A percentile compares a stretch with the other conserved stretches of the same genome.
These are phyloP conservation scores for Macrostomum cliftonense DNA, from an alignment of 2,888 invertebrate genomes.

Conservation along the genomic window DNA sequence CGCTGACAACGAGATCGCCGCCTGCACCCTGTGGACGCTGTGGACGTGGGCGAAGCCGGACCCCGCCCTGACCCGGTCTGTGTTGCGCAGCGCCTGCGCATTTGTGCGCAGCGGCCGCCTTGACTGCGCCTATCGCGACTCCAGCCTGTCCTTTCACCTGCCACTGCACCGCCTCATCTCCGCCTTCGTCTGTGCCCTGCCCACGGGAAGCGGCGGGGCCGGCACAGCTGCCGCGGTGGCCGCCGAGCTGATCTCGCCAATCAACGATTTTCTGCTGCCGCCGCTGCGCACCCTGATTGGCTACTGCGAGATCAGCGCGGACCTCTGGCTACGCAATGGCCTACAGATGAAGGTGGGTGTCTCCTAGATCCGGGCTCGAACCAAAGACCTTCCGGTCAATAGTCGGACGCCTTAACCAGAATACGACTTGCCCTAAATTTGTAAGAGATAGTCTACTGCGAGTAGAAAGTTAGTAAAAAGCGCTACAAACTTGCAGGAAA, in stretches of 20 bases:
- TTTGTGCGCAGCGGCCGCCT: not conserved
- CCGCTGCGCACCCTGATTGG: constrained; percentile 50
- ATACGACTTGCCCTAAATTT: too few relatives aligned
- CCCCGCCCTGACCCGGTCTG: too few relatives aligned
- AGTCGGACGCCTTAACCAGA: too few relatives aligned
- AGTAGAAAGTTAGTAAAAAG: too few relatives aligned
- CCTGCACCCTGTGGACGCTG: constrained; percentile 92
- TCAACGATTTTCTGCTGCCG: not conserved
- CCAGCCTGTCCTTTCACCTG: constrained; percentile 79
- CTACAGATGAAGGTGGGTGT: constrained; percentile 57
- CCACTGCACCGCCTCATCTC: constrained; percentile 85
- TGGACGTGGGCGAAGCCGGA: too few relatives aligned
- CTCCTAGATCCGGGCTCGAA: too few relatives aligned
- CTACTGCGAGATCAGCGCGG: constrained; percentile 78
- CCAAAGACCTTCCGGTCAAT: too few relatives aligned
- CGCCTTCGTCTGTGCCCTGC: constrained; percentile 50
- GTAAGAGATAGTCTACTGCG: too few relatives aligned
- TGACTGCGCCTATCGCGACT: constrained; percentile 1
- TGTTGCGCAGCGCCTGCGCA: too few relatives aligned
- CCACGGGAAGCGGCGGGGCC: not conserved
- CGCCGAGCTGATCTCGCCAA: not conserved
- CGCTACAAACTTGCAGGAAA: too few relatives aligned
- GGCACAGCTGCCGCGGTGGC: not conserved
- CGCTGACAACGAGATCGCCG: constrained; percentile 84
- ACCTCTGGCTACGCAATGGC: constrained; percentile 88